phyloP scores from a whole-genome alignment of 2,888 invertebrate genomes.

The Calliopum simillimum region DNA sequence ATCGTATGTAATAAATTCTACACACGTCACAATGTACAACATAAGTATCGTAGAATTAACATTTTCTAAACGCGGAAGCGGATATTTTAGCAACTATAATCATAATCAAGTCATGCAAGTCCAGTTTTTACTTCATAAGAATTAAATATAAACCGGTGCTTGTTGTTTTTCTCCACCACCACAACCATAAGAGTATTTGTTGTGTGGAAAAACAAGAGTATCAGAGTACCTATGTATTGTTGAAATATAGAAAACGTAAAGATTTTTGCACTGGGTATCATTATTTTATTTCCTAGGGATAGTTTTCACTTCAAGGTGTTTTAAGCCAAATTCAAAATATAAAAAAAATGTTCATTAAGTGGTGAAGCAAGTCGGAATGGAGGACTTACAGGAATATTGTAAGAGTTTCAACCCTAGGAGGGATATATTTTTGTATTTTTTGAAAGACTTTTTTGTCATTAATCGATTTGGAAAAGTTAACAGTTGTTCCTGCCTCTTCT shows the following conservation, averaged over 20 bases:
- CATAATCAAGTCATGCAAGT: constrained; percentile 62
- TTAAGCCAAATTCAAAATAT: not conserved
- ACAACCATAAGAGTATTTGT: not conserved
- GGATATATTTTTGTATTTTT: too few species aligned
- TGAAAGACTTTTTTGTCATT: too few species aligned
- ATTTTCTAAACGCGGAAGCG: constrained; percentile 62
- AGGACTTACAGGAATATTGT: too few species aligned
- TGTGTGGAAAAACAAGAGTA: constrained; percentile 3
- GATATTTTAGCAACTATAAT: constrained; percentile 62
- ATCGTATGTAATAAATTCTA: not conserved
- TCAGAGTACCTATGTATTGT: too few species aligned
- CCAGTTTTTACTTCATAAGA: constrained; percentile 42
- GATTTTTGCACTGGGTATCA: too few species aligned
- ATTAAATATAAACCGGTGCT: not conserved
- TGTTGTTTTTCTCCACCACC: not conserved
- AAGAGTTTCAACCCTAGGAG: too few species aligned
- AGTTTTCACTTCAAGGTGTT: not conserved
- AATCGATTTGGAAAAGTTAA: too few species aligned
- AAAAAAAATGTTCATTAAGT: too few species aligned
- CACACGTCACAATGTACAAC: not conserved
- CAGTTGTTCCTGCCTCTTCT: too few species aligned
- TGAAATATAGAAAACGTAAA: too few species aligned
- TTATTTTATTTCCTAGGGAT: too few species aligned
- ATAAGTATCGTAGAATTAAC: constrained; percentile 15
- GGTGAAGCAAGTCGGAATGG: too few species aligned